Evolutionary conservation across 1,140 invertebrate genomes (phyloP).

Genomic region (Bombus soroeensis): DNA sequence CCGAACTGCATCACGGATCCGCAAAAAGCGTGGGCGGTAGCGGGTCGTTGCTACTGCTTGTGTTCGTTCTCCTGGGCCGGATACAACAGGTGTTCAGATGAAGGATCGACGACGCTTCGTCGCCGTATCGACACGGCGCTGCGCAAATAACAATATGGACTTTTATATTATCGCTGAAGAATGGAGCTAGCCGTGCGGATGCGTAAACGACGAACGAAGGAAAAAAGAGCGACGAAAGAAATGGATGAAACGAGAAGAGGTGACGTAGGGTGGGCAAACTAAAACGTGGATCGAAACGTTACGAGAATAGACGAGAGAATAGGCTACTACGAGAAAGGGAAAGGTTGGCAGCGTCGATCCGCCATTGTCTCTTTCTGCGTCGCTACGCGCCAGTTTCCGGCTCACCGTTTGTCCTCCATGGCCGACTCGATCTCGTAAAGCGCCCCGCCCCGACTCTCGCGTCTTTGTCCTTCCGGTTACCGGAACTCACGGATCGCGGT

Average conservation of each 20-base stretch:
- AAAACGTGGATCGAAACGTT: not conserved
- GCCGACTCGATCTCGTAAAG: not conserved
- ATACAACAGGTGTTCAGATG: slow-evolving; percentile 67
- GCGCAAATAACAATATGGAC: slow-evolving; percentile 30
- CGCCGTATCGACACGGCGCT: not conserved
- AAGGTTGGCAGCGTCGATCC: slow-evolving; percentile 36
- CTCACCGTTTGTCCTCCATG: not conserved
- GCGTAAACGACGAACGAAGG: not conserved
- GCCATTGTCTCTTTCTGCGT: slow-evolving; percentile 40
- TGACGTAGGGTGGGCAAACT: not conserved
- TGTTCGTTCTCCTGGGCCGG: slow-evolving; percentile 46
- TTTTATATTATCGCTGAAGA: slow-evolving; percentile 56
- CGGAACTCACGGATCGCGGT: not conserved
- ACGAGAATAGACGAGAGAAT: not conserved
- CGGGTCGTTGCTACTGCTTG: slow-evolving; percentile 53
- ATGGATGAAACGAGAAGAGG: not conserved
- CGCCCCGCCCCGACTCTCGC: not conserved
- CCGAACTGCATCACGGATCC: slow-evolving; percentile 84
- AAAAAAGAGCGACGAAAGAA: not conserved
- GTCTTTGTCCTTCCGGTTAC: not conserved
- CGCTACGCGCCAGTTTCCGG: slow-evolving; percentile 3
- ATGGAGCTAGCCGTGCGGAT: not conserved
- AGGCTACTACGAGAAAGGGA: not conserved
- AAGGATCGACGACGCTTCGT: slow-evolving; percentile 54
- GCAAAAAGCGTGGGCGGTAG: slow-evolving; percentile 59